Evolutionary conservation across 2,113 vertebrate genomes (phyloP), one percentile per base, ranked within the genome.

Genomic region (Ploceus nigricollis): DNA sequence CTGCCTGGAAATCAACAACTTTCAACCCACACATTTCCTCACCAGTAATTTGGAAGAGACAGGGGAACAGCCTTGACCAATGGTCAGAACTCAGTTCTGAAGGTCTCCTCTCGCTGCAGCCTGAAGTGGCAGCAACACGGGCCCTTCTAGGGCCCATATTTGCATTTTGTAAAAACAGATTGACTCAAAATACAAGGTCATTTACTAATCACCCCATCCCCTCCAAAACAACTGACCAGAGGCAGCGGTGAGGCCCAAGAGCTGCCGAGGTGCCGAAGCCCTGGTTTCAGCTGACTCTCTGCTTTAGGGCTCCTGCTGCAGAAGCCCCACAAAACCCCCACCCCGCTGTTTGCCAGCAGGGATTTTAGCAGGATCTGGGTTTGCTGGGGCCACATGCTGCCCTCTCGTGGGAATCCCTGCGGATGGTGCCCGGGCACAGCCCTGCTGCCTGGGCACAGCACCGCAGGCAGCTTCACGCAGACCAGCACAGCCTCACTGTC

Each of bases 201-300:
- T 58, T 56, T 35, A 33, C 9, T 24, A 60, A 42, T 5, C 33
- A 17, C 40, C 21, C 31, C 5, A 37, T 63, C 48, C 44, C 65
- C 71, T 40, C 48, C 40, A 25, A 27, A 71, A 60, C 24, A 11
- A 17, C 2, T 10, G 39, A 19, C 31, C 4, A 7, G 80, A 42
- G 40, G 42, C 35, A 25, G 30, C 1, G 47, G 6, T 5, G 63
- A 11, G 39, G 13, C 54, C 10, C 48, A 33, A 21, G 13, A 53
- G 39, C 24, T 70, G 64, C 39, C 9, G 12, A 4, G 56, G 13
- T 28, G 35, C 18, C 0, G 0, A 25, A 78, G 35, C 35, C 37
- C 33, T 37, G 0, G 3, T 9, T 44, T 31, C 39, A 60, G 30
- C 28, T 13, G 2, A 11, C 47, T 7, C 1, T 14, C 15, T 7